Evolutionary conservation across 64 coral and sea anemone genomes (phyloP), one percentile per base, ranked within the genome.

Genomic region (Acropora yongei): DNA sequence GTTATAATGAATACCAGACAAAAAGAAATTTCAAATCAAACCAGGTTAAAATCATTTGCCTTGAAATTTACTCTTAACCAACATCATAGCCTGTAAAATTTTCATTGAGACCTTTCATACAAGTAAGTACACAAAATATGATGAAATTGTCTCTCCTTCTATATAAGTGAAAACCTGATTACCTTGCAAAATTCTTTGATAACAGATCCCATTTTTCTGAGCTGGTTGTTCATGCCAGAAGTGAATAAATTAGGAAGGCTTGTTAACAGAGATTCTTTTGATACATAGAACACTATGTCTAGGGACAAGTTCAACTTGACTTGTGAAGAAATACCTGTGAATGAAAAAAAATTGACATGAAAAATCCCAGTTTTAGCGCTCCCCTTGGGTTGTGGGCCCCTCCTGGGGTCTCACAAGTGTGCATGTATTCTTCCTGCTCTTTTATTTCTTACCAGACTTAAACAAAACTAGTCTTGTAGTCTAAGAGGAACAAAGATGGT

Each of bases 131-230:
- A 5, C 9, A 14, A 71, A 71, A n/a, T 3, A 20, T 20, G 18
- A 71, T 30, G 17, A 0, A 13, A 68, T 3, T 20, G 18, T 71
- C 68, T 6, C 68, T 71, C 5, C 68, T 60, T 13, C 1, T 11
- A 41, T 1, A 60, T 55, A 10, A 11, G 42, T 2, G 39, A 81
- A 10, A 12, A 63, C 60, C 6, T 63, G 8, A 63, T 48, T 57
- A 93, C 91, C 91, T 93, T 87, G 45, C 83, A 93, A 41, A 93
- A 93, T 63, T 69, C 39, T 45, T 67, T 41, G 14, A 88, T 80
- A 55, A 78, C 60, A 60, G 77, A 78, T 2, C 41, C 74, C 51
- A 93, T 87, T 57, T 78, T 76, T 63, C 77, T 87, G 18, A 93
- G 60, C 82, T 93, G 91, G 19, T 14, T 50, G 30, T 49, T 66